Evolutionary conservation across 2,113 vertebrate species (phyloP).

Genomic region (Puntigrus tetrazona): DNA sequence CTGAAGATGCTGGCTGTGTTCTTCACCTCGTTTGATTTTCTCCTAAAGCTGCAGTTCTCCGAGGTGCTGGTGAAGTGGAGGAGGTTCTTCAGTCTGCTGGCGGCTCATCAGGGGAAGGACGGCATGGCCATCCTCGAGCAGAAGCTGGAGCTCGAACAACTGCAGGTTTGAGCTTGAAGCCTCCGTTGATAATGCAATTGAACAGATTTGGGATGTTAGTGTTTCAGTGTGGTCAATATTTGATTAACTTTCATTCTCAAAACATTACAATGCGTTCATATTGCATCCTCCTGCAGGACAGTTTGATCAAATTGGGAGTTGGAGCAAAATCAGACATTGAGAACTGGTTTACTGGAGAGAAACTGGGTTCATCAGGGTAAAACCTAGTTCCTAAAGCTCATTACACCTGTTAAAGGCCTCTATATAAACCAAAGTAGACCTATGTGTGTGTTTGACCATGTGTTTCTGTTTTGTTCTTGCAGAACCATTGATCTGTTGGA

Average conservation of each 20-base stretch:
- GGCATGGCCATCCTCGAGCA: constrained; percentile 74
- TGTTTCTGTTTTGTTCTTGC: not conserved
- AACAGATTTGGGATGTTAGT: not conserved
- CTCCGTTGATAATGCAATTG: not conserved
- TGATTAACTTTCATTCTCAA: not conserved
- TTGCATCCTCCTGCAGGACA: constrained; percentile 71
- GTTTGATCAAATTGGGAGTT: constrained; percentile 78
- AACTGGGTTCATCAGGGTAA: constrained; percentile 78
- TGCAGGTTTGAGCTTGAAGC: constrained; percentile 77
- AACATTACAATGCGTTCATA: not conserved
- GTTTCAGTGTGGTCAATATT: not conserved
- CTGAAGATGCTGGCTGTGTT: not conserved
- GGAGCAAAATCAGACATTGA: constrained; percentile 75
- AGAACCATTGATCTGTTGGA: constrained; percentile 89
- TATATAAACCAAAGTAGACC: not conserved
- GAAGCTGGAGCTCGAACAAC: constrained; percentile 79
- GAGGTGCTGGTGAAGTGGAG: constrained; percentile 90
- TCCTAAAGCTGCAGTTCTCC: constrained; percentile 83
- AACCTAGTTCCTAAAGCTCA: not conserved
- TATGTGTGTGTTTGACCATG: not conserved
- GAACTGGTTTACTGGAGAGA: constrained; percentile 79
- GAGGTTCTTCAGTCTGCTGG: constrained; percentile 84
- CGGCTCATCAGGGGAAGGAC: constrained; percentile 79
- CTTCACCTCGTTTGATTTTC: not conserved
- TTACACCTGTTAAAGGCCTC: not conserved